A percentile compares a stretch with the other conserved stretches of the same genome.
Evolutionary conservation across 2,888 invertebrate species (phyloP).

Genomic region (Chaetogeoica ovagalla): DNA sequence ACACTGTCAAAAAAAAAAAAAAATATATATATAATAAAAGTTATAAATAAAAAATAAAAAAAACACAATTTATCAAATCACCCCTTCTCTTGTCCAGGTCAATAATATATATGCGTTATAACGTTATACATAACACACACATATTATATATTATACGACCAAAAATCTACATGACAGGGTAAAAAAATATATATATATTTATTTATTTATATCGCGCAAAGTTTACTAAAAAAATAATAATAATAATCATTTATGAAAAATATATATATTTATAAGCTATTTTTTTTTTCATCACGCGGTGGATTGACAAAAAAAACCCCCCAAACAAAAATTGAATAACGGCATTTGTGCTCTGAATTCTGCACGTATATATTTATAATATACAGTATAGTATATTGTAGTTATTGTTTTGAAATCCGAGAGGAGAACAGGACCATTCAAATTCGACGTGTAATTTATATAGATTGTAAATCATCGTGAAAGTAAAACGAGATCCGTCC

Average conservation of each 20-base stretch:
- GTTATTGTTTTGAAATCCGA: constrained; percentile 42
- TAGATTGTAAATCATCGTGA: constrained; percentile 47
- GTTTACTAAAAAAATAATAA: constrained; percentile 23
- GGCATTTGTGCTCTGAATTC: constrained; percentile 33
- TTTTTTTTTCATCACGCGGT: not conserved
- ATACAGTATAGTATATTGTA: constrained; percentile 17
- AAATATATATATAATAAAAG: constrained; percentile 9
- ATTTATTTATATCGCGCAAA: constrained; percentile 35
- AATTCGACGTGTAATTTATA: constrained; percentile 51
- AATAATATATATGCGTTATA: constrained; percentile 3
- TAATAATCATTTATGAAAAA: constrained; percentile 16
- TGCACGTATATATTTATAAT: no score
- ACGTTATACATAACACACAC: not conserved
- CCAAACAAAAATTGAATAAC: constrained; percentile 34
- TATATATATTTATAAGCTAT: constrained; percentile 3
- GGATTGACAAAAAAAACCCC: constrained; percentile 28
- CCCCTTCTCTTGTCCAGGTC: constrained; percentile 39
- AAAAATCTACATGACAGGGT: constrained; percentile 34
- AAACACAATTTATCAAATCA: constrained; percentile 48
- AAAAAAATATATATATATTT: constrained; percentile 39
- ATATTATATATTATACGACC: not conserved
- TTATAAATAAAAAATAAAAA: constrained; percentile 43
- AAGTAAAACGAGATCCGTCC: constrained; percentile 42
- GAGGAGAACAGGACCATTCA: constrained; percentile 48
- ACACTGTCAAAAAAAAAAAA: constrained; percentile 16